These are phyloP conservation scores for Oryzaephilus surinamensis DNA, from an alignment of 1,140 invertebrate genomes.

Conservation along the genomic window DNA sequence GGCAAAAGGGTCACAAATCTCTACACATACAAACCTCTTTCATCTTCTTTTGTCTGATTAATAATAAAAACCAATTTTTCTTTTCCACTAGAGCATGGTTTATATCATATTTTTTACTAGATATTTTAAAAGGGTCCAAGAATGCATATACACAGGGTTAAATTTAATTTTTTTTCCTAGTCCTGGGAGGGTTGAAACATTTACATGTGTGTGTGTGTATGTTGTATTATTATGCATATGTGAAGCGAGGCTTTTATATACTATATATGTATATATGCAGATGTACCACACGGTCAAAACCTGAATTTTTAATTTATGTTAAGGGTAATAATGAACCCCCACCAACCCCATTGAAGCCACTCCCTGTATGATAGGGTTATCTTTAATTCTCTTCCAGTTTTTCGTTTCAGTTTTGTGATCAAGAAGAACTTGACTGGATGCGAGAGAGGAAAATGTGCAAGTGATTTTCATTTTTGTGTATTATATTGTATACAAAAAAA, in stretches of 20 bases:
- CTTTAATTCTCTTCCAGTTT: background rate
- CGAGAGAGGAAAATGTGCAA: background rate
- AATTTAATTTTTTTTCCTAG: slow-evolving; percentile 22
- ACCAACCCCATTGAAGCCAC: slow-evolving; percentile 9
- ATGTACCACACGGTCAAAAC: slow-evolving; percentile 15
- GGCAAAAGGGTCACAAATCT: slow-evolving; percentile 22
- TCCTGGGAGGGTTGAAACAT: slow-evolving; percentile 14
- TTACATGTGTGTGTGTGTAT: no score
- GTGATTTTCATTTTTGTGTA: background rate
- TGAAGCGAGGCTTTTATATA: slow-evolving; percentile 8
- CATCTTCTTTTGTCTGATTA: slow-evolving; percentile 26
- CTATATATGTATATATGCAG: slow-evolving; percentile 24
- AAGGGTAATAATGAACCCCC: slow-evolving; percentile 20
- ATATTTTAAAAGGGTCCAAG: slow-evolving; percentile 19
- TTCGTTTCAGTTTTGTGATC: slow-evolving; percentile 10
- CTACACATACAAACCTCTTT: slow-evolving; percentile 23
- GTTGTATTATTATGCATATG: slow-evolving; percentile 24
- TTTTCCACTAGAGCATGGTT: slow-evolving; percentile 33
- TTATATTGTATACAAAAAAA: no score
- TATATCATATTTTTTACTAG: slow-evolving; percentile 28
- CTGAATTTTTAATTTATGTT: slow-evolving; percentile 18
- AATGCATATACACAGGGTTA: slow-evolving; percentile 21
- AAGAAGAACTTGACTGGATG: background rate
- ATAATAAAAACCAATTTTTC: slow-evolving; percentile 34
- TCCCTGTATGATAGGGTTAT: slow-evolving; percentile 19